Base-by-base conservation (phyloP, 2,888 invertebrate genomes). In the Galeruca laticollis region DNA sequence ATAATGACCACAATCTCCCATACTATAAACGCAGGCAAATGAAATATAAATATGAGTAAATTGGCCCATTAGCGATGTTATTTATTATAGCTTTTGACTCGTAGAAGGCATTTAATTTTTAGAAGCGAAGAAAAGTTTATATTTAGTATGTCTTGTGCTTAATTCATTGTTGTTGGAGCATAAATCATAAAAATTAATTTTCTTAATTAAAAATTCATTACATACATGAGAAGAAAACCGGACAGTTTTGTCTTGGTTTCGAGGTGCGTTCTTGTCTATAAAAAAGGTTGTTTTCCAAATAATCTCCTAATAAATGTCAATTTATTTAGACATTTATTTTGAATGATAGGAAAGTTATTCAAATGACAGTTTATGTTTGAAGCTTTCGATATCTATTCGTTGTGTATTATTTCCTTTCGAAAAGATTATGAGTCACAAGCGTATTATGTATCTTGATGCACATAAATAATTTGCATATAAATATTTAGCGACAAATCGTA, bases 401-500 rank as follows among this genome's bases (percentile, higher is more conserved):
- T 6, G 26, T 26, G n/a, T n/a, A n/a, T 26, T 1, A 26, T 26
- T 26, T 26, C 26, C 4, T 26, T 26, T 5, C 26, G 26, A 26
- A 47, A 47, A 43, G n/a, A 47, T n/a, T n/a, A 15, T 47, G 43
- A 47, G 43, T 47, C 43, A 47, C 18, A 15, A 8, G 43, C 15
- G 2, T 26, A 26, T n/a, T 35, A 35, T 35, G 35, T 0, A 10
- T 35, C 10, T 35, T 35, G 35, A 35, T 40, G 40, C n/a, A 15
- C 15, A 47, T 47, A 35, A 67, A 60, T 15, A 21, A 59, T 67
- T 67, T 67, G 60, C 67, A 67, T 67, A 60, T 61, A 37, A 62
- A 67, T 63, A 67, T 69, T 66, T 69, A 66, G 56, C 63, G 57
- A 63, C 62, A 37, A 62, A 62, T 31, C 63, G 68, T 52, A 59